Evolutionary conservation across 2,797 vertebrate genomes (phyloP).

Genomic region (Tinamus major): DNA sequence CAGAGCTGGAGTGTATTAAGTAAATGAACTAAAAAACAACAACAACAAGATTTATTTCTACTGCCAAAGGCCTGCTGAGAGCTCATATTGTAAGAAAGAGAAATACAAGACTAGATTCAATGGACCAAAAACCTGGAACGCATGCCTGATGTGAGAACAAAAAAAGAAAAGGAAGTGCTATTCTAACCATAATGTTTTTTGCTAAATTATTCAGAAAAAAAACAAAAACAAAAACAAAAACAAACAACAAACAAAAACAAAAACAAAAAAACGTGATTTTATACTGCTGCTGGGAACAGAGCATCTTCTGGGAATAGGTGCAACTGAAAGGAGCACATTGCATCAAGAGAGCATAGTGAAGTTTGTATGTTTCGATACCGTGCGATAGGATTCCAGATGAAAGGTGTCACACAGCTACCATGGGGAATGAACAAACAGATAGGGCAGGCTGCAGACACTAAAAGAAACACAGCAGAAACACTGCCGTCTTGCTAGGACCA

Average conservation of each 20-base stretch:
- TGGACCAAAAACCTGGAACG: background rate
- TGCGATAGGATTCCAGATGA: background rate
- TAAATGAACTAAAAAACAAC: background rate
- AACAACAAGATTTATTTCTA: background rate
- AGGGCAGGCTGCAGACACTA: background rate
- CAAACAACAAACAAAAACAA: background rate
- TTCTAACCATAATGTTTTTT: background rate
- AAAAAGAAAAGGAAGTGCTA: background rate
- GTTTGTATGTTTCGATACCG: background rate
- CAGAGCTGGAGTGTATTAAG: background rate
- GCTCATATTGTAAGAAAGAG: background rate
- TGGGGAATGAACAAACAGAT: background rate
- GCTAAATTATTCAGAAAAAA: background rate
- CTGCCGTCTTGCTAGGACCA: background rate
- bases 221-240: too few species aligned
- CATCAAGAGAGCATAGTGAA: background rate
- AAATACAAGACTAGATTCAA: background rate
- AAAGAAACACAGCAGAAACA: background rate
- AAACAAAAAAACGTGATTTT: background rate
- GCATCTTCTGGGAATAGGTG: background rate
- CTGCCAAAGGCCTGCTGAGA: background rate
- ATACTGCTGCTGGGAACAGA: background rate
- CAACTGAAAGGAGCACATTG: background rate
- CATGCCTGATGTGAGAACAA: background rate
- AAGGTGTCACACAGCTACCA: background rate